These are phyloP conservation scores for Ferdinandea cuprea DNA, from an alignment of 2,888 invertebrate species.

Conservation along the genomic window DNA sequence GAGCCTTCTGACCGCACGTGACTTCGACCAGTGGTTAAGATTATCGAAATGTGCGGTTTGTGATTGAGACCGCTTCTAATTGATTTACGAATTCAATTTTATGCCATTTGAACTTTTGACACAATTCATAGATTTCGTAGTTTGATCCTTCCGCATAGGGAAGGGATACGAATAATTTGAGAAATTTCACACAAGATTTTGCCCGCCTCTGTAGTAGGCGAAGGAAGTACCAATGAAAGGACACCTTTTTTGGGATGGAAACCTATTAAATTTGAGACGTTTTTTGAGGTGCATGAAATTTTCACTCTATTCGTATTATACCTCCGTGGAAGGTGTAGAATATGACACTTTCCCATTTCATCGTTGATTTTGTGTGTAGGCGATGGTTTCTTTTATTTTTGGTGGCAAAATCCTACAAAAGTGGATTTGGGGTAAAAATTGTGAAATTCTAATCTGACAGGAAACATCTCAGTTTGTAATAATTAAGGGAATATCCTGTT, in stretches of 20 bases:
- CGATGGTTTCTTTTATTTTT: slow-evolving; percentile 39
- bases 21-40: slow-evolving; percentile 32
- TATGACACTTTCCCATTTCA: slow-evolving; percentile 62
- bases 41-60: slow-evolving; percentile 11
- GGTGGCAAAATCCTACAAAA: slow-evolving; percentile 47
- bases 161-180: slow-evolving; percentile 63
- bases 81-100: slow-evolving; percentile 69
- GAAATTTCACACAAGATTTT: slow-evolving; percentile 63
- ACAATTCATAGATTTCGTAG: slow-evolving; percentile 1
- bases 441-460: slow-evolving; percentile 69
- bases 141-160: slow-evolving; percentile 26
- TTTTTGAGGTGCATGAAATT: slow-evolving; percentile 69
- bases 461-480: slow-evolving; percentile 63
- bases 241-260: slow-evolving; percentile 54
- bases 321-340: slow-evolving; percentile 60
- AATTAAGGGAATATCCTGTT: slow-evolving; percentile 65
- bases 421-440: slow-evolving; percentile 58
- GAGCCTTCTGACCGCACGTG: slow-evolving; percentile 51
- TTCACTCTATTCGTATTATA: neutral
- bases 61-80: slow-evolving; percentile 64
- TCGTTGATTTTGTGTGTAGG: slow-evolving; percentile 41
- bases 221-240: slow-evolving; percentile 68
- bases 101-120: slow-evolving; percentile 46
- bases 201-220: slow-evolving; percentile 29
- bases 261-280: slow-evolving; percentile 71